Conservation (phyloP, 2,113 vertebrate species). For the Callaeas wilsoni region DNA sequence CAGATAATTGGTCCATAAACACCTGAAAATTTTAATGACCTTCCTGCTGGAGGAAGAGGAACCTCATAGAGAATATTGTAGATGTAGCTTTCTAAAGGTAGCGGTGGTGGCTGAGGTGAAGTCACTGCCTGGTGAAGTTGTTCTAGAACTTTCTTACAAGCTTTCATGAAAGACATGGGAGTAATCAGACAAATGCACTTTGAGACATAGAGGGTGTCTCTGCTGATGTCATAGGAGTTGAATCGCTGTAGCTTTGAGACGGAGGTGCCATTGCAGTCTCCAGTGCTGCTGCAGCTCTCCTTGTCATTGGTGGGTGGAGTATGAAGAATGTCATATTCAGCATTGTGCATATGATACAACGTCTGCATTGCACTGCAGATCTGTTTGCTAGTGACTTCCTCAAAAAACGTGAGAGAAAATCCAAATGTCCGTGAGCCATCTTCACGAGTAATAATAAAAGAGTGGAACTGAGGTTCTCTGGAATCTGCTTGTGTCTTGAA, state of each 20-base stretch:
- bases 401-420: conserved; percentile 96
- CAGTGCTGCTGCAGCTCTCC: conserved; percentile 66
- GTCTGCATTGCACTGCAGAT: conserved; percentile 99
- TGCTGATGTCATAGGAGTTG: conserved; percentile 97
- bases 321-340: conserved; percentile 92
- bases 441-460: conserved; percentile 97
- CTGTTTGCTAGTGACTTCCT: conserved; percentile 98
- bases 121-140: conserved; percentile 93
- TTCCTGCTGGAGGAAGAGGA: conserved; percentile 89
- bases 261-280: conserved; percentile 80
- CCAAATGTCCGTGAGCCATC: conserved; percentile 97
- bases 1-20: conserved; percentile 93
- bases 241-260: conserved; percentile 93
- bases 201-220: conserved; percentile 94
- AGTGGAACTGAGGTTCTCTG: conserved; percentile 93
- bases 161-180: conserved; percentile 95
- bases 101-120: conserved; percentile 89
- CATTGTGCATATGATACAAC: conserved; percentile 98
- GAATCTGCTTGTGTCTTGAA: conserved; percentile 94
- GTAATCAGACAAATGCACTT: conserved; percentile 98
- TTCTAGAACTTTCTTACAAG: conserved; percentile 87
- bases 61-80: conserved; percentile 98
- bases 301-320: conserved; percentile 67
- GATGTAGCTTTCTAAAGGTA: conserved; percentile 97
- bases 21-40: conserved; percentile 94